A percentile compares a stretch with the other conserved stretches of the same genome.
Evolutionary conservation across 2,113 vertebrate genomes (phyloP).

Genomic region (Empidonax alnorum): DNA sequence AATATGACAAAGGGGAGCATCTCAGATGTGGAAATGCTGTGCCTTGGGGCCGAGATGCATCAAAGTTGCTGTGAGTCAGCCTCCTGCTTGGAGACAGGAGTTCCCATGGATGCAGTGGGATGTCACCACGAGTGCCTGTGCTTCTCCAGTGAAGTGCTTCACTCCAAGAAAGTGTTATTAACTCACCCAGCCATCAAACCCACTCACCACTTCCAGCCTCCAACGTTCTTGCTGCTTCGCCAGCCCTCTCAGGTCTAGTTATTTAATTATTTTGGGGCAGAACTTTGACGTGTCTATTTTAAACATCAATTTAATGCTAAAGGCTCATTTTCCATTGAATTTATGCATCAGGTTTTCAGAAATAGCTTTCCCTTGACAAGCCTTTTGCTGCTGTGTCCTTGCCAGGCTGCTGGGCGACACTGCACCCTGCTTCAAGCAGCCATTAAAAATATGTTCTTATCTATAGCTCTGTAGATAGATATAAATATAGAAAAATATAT

Average conservation of each 20-base stretch:
- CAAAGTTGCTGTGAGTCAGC: not conserved
- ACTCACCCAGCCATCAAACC: slow-evolving; percentile 9
- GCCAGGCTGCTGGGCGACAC: not conserved
- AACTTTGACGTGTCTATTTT: not conserved
- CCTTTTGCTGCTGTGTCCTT: not conserved
- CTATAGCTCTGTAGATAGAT: not conserved
- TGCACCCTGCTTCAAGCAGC: fast-evolving
- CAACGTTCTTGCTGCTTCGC: not conserved
- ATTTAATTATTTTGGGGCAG: not conserved
- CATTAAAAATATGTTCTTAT: too few relatives aligned
- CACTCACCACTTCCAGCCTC: not conserved
- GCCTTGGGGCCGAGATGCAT: not conserved
- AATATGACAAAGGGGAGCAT: not conserved
- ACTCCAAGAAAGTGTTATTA: not conserved
- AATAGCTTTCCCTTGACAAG: not conserved
- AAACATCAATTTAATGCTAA: not conserved
- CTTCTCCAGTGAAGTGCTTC: not conserved
- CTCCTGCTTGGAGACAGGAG: not conserved
- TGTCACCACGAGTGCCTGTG: not conserved
- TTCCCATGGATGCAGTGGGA: not conserved
- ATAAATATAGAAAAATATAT: not conserved
- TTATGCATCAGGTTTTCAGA: not conserved
- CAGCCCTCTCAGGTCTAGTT: not conserved
- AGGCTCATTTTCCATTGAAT: slow-evolving; percentile 9
- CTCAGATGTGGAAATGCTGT: not conserved